phyloP scores from a whole-genome alignment of 2,113 vertebrate species.

The Hemibagrus wyckioides region DNA sequence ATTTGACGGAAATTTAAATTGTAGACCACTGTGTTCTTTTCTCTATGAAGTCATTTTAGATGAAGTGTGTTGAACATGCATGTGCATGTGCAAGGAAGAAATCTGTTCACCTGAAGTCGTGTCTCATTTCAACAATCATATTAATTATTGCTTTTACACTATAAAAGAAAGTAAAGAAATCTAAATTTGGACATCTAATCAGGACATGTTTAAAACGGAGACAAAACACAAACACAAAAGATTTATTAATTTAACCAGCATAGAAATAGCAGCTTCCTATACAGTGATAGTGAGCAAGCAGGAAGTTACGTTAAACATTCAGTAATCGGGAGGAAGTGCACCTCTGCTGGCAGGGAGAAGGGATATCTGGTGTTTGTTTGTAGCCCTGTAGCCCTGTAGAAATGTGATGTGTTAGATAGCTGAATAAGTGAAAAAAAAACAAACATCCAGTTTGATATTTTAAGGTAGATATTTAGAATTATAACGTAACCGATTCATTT shows the following conservation, averaged over 20 bases:
- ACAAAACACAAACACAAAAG: not conserved
- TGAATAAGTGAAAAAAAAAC: not conserved
- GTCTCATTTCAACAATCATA: too few species aligned
- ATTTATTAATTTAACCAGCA: not conserved
- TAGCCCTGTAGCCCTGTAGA: not conserved
- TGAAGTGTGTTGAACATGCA: too few species aligned
- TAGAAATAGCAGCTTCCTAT: not conserved
- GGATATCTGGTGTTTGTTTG: not conserved
- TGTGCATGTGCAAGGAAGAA: too few species aligned
- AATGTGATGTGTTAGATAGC: not conserved
- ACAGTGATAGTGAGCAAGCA: not conserved
- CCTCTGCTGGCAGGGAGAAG: not conserved
- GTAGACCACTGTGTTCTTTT: too few species aligned
- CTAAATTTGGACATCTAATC: too few species aligned
- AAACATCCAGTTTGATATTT: not conserved
- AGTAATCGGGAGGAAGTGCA: not conserved
- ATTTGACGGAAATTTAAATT: too few species aligned
- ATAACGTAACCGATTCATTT: not conserved
- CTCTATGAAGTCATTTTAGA: too few species aligned
- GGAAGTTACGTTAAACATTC: not conserved
- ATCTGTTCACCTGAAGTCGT: not conserved
- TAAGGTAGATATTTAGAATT: not conserved
- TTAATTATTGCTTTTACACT: too few species aligned
- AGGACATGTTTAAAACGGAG: not conserved
- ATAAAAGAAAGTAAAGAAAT: too few species aligned